phyloP scores from a whole-genome alignment of 2,113 vertebrate genomes.

The Myotis yumanensis region DNA sequence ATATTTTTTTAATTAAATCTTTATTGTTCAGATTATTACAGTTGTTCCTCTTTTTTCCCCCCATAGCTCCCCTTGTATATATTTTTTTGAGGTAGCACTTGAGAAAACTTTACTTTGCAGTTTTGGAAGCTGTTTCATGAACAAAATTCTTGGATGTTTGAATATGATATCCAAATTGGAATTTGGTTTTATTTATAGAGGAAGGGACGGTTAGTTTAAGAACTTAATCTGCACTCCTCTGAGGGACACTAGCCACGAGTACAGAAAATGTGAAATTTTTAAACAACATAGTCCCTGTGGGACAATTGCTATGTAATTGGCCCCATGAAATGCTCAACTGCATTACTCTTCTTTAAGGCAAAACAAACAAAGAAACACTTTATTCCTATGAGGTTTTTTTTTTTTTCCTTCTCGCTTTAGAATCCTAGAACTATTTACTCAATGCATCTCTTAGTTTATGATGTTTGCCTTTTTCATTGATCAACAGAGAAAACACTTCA shows the following conservation, averaged over 20 bases:
- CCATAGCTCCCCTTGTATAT: no score
- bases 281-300: slow-evolving; percentile 2
- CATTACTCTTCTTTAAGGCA: neutral
- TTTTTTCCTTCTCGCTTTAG: neutral
- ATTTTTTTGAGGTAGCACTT: neutral
- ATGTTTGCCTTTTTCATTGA: slow-evolving; percentile 8
- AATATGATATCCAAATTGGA: slow-evolving; percentile 20
- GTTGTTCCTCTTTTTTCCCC: no score
- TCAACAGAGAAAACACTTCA: slow-evolving; percentile 3
- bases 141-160: slow-evolving; percentile 36
- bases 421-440: neutral
- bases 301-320: neutral
- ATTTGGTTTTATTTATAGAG: slow-evolving; percentile 58
- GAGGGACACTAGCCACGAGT: slow-evolving; percentile 1
- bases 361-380: neutral
- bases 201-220: slow-evolving; percentile 4
- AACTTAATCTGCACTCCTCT: neutral
- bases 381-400: neutral
- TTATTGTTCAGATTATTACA: no score
- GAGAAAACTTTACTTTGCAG: neutral
- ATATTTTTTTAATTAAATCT: neutral
- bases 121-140: slow-evolving; percentile 22
- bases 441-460: neutral
- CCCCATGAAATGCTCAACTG: neutral
- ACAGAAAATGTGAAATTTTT: slow-evolving; percentile 50